Evolutionary conservation across 2,113 vertebrate genomes (phyloP).

Genomic region (Camelus dromedarius): DNA sequence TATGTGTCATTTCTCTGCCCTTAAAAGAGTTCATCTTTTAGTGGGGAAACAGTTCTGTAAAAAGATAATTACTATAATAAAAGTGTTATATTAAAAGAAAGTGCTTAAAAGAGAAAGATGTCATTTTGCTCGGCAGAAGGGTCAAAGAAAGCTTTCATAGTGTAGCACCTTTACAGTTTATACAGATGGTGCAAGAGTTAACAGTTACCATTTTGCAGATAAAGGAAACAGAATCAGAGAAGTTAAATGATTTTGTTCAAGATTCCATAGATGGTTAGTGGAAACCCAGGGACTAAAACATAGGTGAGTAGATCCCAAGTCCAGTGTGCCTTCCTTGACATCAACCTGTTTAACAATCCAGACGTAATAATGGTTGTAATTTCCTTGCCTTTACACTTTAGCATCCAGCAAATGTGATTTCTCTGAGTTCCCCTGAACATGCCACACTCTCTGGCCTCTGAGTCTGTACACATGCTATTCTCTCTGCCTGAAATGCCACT

Average conservation of each 20-base stretch:
- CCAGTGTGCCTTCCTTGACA: background rate
- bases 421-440: background rate
- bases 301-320: background rate
- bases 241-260: constrained; percentile 22
- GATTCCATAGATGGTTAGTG: background rate
- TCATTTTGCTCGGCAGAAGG: constrained; percentile 37
- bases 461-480: background rate
- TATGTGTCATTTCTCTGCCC: background rate
- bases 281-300: background rate
- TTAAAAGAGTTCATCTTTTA: constrained; percentile 25
- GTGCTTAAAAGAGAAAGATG: constrained; percentile 19
- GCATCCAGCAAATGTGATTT: background rate
- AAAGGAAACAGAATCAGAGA: background rate
- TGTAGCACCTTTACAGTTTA: background rate
- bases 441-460: background rate
- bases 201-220: constrained; percentile 10
- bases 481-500: background rate
- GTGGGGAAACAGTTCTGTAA: background rate
- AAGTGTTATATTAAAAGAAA: constrained; percentile 25
- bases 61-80: background rate
- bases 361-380: background rate
- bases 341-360: background rate
- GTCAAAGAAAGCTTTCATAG: constrained; percentile 2
- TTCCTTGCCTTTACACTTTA: background rate
- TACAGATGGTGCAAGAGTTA: background rate